Conservation (phyloP, 2,888 invertebrate genomes). For the Orchesella flavescens region DNA sequence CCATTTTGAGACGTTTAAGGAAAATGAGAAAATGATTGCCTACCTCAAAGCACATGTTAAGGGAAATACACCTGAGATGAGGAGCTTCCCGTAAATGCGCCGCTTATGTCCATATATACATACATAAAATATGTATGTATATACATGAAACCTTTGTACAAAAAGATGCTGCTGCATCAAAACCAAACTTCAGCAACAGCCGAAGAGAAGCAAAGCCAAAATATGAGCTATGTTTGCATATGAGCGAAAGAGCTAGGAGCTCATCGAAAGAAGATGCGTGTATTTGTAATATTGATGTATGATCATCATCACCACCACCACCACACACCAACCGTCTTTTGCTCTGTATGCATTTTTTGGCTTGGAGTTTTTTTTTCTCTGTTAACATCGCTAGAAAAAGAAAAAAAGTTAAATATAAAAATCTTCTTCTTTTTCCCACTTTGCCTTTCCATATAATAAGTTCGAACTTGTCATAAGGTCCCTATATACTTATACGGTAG, state of each 20-base stretch:
- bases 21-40: constrained; percentile 58
- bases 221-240: not conserved
- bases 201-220: not conserved
- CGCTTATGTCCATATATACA: constrained; percentile 12
- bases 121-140: constrained; percentile 10
- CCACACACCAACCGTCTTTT: too few species aligned
- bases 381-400: not conserved
- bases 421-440: constrained; percentile 14
- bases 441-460: constrained; percentile 15
- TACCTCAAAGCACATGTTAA: constrained; percentile 60
- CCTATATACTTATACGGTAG: too few species aligned
- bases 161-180: not conserved
- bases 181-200: constrained; percentile 9
- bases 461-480: too few species aligned
- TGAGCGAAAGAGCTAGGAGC: too few species aligned
- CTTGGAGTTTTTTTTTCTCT: not conserved
- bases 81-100: constrained; percentile 9
- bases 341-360: not conserved
- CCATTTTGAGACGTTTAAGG: constrained; percentile 61
- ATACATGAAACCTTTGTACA: not conserved
- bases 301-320: too few species aligned
- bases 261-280: too few species aligned
- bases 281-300: too few species aligned
- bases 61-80: constrained; percentile 30
- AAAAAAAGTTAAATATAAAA: constrained; percentile 11